Evolutionary conservation across 64 coral and sea anemone species (phyloP).

Genomic region (Anthopleura sola): DNA sequence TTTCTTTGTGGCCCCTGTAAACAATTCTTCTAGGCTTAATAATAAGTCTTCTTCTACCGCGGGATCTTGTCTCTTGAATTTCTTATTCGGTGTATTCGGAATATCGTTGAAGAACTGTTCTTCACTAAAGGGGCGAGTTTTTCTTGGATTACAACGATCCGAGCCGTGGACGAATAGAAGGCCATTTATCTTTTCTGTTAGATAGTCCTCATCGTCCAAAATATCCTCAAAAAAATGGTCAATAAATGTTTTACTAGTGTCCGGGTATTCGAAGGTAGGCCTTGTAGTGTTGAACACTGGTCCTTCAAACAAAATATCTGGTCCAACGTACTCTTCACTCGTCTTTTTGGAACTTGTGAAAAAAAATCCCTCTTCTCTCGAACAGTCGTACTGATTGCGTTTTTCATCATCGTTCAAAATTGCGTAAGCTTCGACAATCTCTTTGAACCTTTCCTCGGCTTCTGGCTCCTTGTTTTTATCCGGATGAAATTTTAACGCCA

Average conservation of each 20-base stretch:
- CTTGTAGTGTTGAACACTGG: not conserved
- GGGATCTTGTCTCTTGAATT: constrained; percentile 44
- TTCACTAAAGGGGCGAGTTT: not conserved
- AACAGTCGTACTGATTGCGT: constrained; percentile 39
- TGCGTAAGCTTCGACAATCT: constrained; percentile 85
- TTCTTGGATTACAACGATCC: not conserved
- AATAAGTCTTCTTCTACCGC: constrained; percentile 56
- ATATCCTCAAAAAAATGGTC: not conserved
- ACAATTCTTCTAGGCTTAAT: constrained; percentile 76
- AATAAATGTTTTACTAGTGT: not conserved
- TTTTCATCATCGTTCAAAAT: constrained; percentile 83
- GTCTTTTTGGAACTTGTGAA: not conserved
- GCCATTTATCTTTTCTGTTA: not conserved
- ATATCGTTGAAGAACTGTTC: not conserved
- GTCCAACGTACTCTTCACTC: not conserved
- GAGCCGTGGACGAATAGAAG: not conserved
- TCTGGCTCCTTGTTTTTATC: constrained; percentile 81
- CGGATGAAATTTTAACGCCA: constrained; percentile 92
- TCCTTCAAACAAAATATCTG: not conserved
- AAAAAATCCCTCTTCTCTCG: not conserved
- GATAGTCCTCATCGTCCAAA: not conserved
- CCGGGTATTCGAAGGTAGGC: not conserved
- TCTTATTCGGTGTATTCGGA: not conserved
- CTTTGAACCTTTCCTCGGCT: constrained; percentile 95
- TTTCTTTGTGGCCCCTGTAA: constrained; percentile 58